A percentile compares a stretch with the other conserved stretches of the same genome.
phyloP scores from a whole-genome alignment of 2,797 vertebrate genomes.

The Cirrhinus molitorella region DNA sequence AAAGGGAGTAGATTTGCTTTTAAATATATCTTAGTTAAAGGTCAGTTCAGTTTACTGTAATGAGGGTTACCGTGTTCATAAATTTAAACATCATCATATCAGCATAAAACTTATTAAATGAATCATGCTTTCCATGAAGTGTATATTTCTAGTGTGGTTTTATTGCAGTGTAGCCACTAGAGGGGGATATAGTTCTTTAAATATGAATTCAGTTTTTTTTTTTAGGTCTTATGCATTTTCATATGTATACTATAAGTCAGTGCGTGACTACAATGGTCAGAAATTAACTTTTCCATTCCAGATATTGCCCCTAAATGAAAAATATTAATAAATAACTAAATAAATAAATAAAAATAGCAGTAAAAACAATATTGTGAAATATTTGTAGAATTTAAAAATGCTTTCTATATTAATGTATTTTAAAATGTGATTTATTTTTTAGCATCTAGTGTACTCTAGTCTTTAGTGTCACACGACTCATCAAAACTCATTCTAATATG shows the following conservation, averaged over 20 bases:
- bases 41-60: background rate
- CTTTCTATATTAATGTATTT: background rate
- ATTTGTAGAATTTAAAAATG: background rate
- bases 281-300: background rate
- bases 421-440: too few species aligned
- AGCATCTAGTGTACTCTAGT: too few species aligned
- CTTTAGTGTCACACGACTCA: background rate
- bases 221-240: background rate
- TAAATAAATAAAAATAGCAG: too few species aligned
- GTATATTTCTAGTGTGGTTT: background rate
- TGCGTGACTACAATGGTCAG: background rate
- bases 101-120: background rate
- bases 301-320: too few species aligned
- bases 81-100: background rate
- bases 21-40: background rate
- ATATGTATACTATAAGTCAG: background rate
- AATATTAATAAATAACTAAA: too few species aligned
- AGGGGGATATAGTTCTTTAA: conserved; percentile 2
- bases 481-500: background rate
- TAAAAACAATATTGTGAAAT: background rate
- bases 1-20: background rate
- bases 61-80: background rate
- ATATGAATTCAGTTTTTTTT: background rate
- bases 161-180: conserved; percentile 26
- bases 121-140: background rate